Percentiles rank a stretch among this genome's conserved stretches.
Evolutionary conservation across 1,140 invertebrate genomes (phyloP).

Genomic region (Cataglyphis hispanica): DNA sequence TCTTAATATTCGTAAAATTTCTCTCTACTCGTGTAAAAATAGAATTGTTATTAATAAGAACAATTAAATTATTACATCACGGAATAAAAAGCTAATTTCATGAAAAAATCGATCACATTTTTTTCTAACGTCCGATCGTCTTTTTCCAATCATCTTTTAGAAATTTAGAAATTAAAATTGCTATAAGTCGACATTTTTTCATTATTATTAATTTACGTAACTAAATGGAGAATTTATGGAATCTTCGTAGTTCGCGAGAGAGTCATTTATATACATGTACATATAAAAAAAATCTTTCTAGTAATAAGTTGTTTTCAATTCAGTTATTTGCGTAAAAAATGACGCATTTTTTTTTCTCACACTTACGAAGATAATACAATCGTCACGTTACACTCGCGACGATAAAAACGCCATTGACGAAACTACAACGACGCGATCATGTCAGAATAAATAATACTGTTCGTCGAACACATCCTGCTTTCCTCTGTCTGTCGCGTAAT

Average conservation of each 20-base stretch:
- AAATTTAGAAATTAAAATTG: not conserved
- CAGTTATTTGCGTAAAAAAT: no score
- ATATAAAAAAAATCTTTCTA: constrained; percentile 31
- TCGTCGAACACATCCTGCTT: constrained; percentile 42
- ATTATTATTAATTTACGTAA: not conserved
- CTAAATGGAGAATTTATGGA: constrained; percentile 42
- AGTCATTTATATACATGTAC: constrained; percentile 45
- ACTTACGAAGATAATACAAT: constrained; percentile 3
- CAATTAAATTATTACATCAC: not conserved
- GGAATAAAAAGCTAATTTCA: not conserved
- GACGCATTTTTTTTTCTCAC: not conserved
- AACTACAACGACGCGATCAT: constrained; percentile 5
- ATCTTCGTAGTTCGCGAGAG: constrained; percentile 17
- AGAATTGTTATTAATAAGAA: not conserved
- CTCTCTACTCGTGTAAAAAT: not conserved
- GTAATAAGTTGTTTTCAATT: constrained; percentile 73
- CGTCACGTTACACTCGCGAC: constrained; percentile 12
- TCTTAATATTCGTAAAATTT: constrained; percentile 19
- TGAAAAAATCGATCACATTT: not conserved
- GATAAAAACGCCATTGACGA: constrained; percentile 28
- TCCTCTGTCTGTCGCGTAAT: not conserved
- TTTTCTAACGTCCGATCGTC: not conserved
- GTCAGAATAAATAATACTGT: constrained; percentile 47
- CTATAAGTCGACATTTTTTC: not conserved
- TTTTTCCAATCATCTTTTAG: not conserved